These are phyloP conservation scores for Myotis brandtii DNA, from an alignment of 2,113 vertebrate species.

Conservation along the genomic window DNA sequence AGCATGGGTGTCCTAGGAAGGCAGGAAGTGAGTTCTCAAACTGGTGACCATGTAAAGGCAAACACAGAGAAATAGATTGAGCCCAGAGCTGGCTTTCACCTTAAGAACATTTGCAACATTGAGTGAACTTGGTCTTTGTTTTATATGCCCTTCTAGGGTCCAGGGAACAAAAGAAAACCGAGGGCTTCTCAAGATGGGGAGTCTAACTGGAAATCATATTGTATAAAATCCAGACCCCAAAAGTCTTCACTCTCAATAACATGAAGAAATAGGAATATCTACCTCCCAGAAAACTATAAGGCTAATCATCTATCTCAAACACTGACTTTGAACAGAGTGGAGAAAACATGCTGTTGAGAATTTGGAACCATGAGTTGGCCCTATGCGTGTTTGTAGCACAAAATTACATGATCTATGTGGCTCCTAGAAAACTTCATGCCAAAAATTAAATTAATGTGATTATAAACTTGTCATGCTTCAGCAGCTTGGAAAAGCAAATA, in stretches of 20 bases:
- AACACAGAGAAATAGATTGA: background rate
- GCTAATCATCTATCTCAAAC: background rate
- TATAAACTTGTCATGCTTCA: background rate
- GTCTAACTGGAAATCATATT: background rate
- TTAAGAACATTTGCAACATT: background rate
- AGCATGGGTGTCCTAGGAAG: background rate
- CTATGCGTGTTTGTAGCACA: background rate
- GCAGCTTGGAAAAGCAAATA: background rate
- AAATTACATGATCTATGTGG: background rate
- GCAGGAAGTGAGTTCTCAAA: background rate
- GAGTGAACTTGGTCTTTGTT: background rate
- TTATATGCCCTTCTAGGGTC: background rate
- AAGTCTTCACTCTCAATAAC: background rate
- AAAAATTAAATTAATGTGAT: conserved; percentile 5
- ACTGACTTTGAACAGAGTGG: background rate
- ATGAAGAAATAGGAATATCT: background rate
- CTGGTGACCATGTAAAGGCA: background rate
- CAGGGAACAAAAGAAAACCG: background rate
- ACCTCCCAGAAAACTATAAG: background rate
- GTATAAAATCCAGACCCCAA: background rate
- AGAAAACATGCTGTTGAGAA: background rate
- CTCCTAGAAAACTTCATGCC: background rate
- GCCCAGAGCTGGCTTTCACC: background rate
- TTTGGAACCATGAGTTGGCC: background rate
- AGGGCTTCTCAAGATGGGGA: background rate